Percentiles rank a stretch among this genome's conserved stretches.
phyloP scores from a whole-genome alignment of 2,888 invertebrate species.

The Ophioninae sp. region DNA sequence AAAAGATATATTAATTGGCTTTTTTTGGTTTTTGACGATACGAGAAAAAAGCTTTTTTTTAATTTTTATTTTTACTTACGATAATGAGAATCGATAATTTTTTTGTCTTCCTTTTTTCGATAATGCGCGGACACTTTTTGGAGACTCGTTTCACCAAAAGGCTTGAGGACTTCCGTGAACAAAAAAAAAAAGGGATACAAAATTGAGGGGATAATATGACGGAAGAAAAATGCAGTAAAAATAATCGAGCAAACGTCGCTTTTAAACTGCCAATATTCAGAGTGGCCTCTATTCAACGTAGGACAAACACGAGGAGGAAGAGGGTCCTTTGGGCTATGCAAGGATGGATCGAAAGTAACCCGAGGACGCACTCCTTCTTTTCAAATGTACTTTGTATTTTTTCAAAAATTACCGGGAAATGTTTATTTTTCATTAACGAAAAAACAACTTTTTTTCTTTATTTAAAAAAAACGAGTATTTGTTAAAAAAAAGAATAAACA shows the following conservation, averaged over 20 bases:
- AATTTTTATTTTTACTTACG: no score
- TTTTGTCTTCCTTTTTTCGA: neutral
- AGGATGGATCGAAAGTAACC: slow-evolving; percentile 13
- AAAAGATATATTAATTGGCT: neutral
- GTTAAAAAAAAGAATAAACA: no score
- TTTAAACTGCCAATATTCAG: slow-evolving; percentile 76
- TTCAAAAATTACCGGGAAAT: neutral
- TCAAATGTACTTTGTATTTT: neutral
- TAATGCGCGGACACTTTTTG: neutral
- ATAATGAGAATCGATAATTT: neutral
- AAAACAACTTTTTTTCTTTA: neutral
- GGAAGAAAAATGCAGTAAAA: slow-evolving; percentile 59
- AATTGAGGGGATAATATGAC: slow-evolving; percentile 20
- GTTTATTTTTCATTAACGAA: no score
- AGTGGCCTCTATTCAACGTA: slow-evolving; percentile 66
- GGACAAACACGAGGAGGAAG: slow-evolving; percentile 13
- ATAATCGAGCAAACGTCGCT: slow-evolving; percentile 66
- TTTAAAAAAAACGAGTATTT: no score
- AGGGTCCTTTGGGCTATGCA: neutral
- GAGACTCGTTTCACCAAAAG: neutral
- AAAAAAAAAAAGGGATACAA: slow-evolving; percentile 26
- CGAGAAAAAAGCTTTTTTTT: neutral
- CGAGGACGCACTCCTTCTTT: neutral
- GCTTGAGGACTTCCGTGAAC: neutral
- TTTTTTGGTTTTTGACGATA: no score